Evolutionary conservation across 2,888 invertebrate genomes (phyloP), one percentile per base, ranked within the genome.

Genomic region (Campaea margaritaria): DNA sequence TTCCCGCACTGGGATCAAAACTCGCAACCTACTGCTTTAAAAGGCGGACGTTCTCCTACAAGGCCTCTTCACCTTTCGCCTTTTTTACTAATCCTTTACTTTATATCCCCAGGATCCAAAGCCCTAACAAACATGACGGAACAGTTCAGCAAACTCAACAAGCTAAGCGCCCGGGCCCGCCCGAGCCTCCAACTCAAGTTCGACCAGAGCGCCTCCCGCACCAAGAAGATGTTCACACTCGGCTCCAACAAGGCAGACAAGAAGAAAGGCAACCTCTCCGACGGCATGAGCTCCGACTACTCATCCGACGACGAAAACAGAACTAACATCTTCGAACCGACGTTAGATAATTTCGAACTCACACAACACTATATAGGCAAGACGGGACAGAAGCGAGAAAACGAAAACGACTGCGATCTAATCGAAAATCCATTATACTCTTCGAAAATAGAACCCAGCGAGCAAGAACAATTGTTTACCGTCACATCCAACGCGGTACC

Each of bases 111-210:
- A 96, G 97, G 97, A 75, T 95, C 96, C 9, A 97, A 97, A 91
- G 97, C 97, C 47, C 88, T 97, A 58, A 96, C 94, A 65, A 97
- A 97, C 81, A 96, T 97, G 93, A 95, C 96, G 0, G 97, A 97
- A 68, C 97, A 97, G 79, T 96, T 98, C 85, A 96, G 96, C 59
- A 97, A 96, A 82, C 85, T 97, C 39, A 96, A 96, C 80, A 95
- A 95, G 74, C 89, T 96, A 38, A 93, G 95, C 73, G 91, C 94
- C 0, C 83, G 94, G 85, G 73, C 94, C 71, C 85, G 94, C 60
- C 80, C 93, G 68, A 78, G 92, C 78, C 85, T 92, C 0, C 92
- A 92, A 68, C 85, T 93, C n/a, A 89, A 89, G 65, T 87, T 91
- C 69, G 93, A 91, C 73, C 88, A 89, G 57, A 73, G 87, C 64